Evolutionary conservation across 2,797 vertebrate species (phyloP).

Genomic region (Chaetodon trifasciatus): DNA sequence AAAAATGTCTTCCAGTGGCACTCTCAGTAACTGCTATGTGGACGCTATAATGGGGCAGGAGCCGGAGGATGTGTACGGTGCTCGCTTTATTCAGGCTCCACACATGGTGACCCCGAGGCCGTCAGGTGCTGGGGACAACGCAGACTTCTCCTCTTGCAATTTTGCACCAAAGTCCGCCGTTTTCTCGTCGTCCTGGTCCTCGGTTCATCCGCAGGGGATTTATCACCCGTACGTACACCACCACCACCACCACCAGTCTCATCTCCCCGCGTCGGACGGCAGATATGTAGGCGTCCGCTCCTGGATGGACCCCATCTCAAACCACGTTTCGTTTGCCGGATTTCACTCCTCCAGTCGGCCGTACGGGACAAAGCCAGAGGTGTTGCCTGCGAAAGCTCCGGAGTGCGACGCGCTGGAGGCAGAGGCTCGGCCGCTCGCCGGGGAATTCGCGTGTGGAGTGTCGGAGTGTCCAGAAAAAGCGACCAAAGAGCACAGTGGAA

Average conservation of each 20-base stretch:
- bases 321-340: slow-evolving; percentile 88
- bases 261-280: slow-evolving; percentile 90
- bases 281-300: slow-evolving; percentile 93
- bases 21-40: slow-evolving; percentile 97
- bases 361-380: slow-evolving; percentile 93
- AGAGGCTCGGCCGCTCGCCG: slow-evolving; percentile 84
- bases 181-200: slow-evolving; percentile 94
- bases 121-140: slow-evolving; percentile 92
- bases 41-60: slow-evolving; percentile 97
- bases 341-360: slow-evolving; percentile 87
- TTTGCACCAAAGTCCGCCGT: slow-evolving; percentile 95
- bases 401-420: slow-evolving; percentile 87
- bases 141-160: slow-evolving; percentile 97
- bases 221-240: slow-evolving; percentile 95
- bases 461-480: slow-evolving; percentile 85
- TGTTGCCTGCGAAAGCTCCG: slow-evolving; percentile 71
- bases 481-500: slow-evolving; percentile 88
- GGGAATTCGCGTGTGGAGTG: slow-evolving; percentile 88
- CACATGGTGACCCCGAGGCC: slow-evolving; percentile 92
- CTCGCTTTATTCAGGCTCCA: slow-evolving; percentile 91
- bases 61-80: slow-evolving; percentile 93
- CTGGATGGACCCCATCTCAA: slow-evolving; percentile 95
- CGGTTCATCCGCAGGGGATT: slow-evolving; percentile 93
- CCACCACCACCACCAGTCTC: slow-evolving; percentile 91
- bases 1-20: slow-evolving; percentile 98